Evolutionary conservation across 2,888 invertebrate species (phyloP).

Genomic region (Halictus ligatus): DNA sequence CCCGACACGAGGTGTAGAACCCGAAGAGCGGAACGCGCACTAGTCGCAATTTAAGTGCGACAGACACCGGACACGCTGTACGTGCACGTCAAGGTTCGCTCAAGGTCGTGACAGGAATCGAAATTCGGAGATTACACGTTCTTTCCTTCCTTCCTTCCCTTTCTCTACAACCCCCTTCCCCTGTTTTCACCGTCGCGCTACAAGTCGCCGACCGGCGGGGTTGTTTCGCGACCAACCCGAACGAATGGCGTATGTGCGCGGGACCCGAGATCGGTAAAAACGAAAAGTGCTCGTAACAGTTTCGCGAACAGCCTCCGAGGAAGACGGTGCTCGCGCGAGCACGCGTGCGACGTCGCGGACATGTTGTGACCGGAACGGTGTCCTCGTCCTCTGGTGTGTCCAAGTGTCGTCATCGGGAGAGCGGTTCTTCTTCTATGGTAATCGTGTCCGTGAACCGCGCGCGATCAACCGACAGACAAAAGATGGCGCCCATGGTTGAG

Average conservation of each 20-base stretch:
- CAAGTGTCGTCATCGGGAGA: constrained; percentile 29
- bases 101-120: constrained; percentile 40
- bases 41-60: constrained; percentile 66
- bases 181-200: neutral
- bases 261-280: neutral
- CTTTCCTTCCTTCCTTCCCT: neutral
- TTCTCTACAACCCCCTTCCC: neutral
- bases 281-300: neutral
- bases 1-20: constrained; percentile 42
- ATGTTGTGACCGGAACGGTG: constrained; percentile 32
- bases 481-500: constrained; percentile 74
- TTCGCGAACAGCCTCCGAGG: constrained; percentile 4
- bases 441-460: constrained; percentile 30
- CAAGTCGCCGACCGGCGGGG: neutral
- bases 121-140: constrained; percentile 16
- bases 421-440: constrained; percentile 7
- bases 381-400: constrained; percentile 5
- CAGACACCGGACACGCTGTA: constrained; percentile 16
- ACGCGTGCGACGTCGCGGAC: constrained; percentile 25
- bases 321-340: neutral
- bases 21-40: constrained; percentile 46
- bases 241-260: constrained; percentile 14
- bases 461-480: constrained; percentile 23
- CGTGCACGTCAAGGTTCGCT: constrained; percentile 21
- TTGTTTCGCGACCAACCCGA: neutral